Percentiles rank a stretch among this genome's conserved stretches.
phyloP scores from a whole-genome alignment of 1,140 invertebrate species.

The Vanessa tameamea region DNA sequence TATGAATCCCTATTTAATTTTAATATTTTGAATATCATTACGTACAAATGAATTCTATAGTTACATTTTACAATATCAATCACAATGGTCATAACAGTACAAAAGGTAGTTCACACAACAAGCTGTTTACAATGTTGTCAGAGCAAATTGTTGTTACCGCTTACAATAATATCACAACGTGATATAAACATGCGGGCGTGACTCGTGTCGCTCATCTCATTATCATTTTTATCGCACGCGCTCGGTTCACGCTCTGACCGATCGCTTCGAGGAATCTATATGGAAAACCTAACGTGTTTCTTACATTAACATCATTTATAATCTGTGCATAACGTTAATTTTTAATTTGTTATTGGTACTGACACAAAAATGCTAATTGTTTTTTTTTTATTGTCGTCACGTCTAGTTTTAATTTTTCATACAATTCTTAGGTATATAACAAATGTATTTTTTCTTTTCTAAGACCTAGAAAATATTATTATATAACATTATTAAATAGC shows the following conservation, averaged over 20 bases:
- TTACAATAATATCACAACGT: slow-evolving; percentile 25
- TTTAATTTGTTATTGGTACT: not conserved
- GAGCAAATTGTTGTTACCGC: slow-evolving; percentile 18
- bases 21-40: slow-evolving; percentile 5
- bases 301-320: not conserved
- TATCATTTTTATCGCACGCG: slow-evolving; percentile 33
- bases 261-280: slow-evolving; percentile 16
- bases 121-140: slow-evolving; percentile 6
- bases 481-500: no score
- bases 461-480: no score
- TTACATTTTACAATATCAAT: not conserved
- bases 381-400: no score
- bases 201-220: slow-evolving; percentile 29
- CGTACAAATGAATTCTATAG: not conserved
- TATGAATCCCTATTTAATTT: no score
- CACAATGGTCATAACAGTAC: not conserved
- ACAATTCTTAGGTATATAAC: no score
- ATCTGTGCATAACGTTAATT: not conserved
- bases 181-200: slow-evolving; percentile 26
- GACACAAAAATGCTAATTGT: no score
- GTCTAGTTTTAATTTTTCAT: no score
- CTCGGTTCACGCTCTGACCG: slow-evolving; percentile 19
- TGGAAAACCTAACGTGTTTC: slow-evolving; percentile 11
- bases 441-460: no score
- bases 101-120: slow-evolving; percentile 11